These are phyloP conservation scores for Drosophila ananassae DNA, from an alignment of 1,140 invertebrate species.

Conservation along the genomic window DNA sequence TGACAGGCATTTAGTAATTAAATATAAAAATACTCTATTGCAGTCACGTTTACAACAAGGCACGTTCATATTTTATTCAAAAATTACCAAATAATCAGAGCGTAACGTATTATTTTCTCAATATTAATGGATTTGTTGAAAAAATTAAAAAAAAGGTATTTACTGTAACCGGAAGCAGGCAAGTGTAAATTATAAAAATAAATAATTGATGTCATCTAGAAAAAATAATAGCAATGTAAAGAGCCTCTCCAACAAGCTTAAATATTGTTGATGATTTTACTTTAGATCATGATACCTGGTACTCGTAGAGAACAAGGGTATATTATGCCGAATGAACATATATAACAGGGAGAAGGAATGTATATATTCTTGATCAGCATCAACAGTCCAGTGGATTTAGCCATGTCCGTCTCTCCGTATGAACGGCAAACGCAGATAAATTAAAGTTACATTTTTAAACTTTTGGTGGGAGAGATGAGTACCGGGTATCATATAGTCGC, in stretches of 20 bases:
- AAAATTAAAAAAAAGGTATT: not conserved
- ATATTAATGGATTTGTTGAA: not conserved
- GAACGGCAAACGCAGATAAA: no score
- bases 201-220: constrained; percentile 34
- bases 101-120: not conserved
- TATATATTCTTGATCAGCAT: no score
- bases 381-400: no score
- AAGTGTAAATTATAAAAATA: constrained; percentile 1
- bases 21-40: not conserved
- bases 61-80: not conserved
- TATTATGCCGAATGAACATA: no score
- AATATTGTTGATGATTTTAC: constrained; percentile 15
- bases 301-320: no score
- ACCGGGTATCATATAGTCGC: no score
- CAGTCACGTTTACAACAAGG: not conserved
- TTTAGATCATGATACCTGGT: not conserved
- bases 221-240: constrained; percentile 4
- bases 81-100: not conserved
- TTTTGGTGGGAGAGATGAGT: no score
- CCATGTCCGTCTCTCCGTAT: no score
- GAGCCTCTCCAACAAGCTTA: constrained; percentile 7
- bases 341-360: no score
- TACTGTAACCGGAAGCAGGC: not conserved
- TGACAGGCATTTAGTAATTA: not conserved
- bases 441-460: no score